Conservation (phyloP, 2,888 invertebrate species). For the Drosophila kanekoi region DNA sequence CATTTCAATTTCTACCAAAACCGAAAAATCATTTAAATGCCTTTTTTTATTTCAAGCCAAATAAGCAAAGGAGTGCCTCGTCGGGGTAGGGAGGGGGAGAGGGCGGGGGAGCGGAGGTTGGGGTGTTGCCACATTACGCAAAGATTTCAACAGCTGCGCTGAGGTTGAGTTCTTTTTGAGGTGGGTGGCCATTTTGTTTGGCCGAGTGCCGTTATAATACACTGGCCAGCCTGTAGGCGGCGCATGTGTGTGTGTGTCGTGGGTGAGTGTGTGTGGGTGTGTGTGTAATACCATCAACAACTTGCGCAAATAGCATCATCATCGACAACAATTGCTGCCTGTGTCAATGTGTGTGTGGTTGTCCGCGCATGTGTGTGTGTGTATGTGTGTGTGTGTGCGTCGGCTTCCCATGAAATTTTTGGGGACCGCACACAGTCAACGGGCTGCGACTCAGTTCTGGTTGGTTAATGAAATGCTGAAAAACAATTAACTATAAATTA, state of each 20-base stretch:
- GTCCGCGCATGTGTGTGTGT: conserved; percentile 6
- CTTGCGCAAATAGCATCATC: conserved; percentile 77
- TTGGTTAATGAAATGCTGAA: conserved; percentile 77
- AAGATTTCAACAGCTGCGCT: conserved; percentile 76
- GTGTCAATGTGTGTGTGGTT: conserved; percentile 40
- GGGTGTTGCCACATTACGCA: conserved; percentile 65
- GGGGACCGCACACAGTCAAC: conserved; percentile 76
- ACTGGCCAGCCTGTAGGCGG: conserved; percentile 31
- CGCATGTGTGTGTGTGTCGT: conserved; percentile 25
- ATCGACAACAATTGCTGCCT: conserved; percentile 62
- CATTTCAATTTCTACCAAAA: conserved; percentile 72
- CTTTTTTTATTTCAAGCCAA: conserved; percentile 80
- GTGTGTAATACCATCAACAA: conserved; percentile 77
- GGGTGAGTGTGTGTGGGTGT: conserved; percentile 22
- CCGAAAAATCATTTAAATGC: conserved; percentile 69
- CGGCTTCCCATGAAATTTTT: conserved; percentile 60
- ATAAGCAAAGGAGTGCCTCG: conserved; percentile 75
- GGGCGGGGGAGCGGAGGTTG: no score
- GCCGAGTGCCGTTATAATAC: conserved; percentile 39
- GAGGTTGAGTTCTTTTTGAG: conserved; percentile 67
- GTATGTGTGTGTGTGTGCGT: conserved; percentile 17
- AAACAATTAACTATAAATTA: conserved; percentile 79
- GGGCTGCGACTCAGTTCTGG: conserved; percentile 43
- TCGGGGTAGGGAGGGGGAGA: neutral
- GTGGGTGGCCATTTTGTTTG: conserved; percentile 77